phyloP scores from a whole-genome alignment of 2,888 invertebrate species.

The Phasia obesa region DNA sequence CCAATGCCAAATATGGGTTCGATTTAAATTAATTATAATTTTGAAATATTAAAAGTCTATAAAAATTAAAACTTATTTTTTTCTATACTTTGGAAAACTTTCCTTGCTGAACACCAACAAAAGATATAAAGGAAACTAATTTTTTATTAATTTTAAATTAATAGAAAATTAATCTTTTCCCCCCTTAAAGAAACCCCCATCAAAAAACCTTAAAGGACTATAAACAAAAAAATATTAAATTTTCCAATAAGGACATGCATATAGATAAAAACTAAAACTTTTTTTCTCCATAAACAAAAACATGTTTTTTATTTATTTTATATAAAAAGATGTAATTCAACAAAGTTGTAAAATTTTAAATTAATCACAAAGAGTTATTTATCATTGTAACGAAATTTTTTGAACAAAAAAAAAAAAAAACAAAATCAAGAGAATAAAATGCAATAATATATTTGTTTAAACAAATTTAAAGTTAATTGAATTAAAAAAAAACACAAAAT shows the following conservation, averaged over 20 bases:
- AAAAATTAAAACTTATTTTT: not conserved
- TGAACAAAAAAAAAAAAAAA: conserved; percentile 7
- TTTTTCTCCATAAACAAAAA: conserved; percentile 52
- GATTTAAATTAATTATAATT: too few relatives aligned
- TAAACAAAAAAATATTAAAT: conserved; percentile 42
- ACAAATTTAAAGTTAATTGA: conserved; percentile 70
- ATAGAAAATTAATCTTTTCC: conserved; percentile 55
- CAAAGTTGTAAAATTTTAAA: conserved; percentile 77
- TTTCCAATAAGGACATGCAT: conserved; percentile 35
- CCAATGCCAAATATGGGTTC: too few relatives aligned
- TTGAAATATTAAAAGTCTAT: too few relatives aligned
- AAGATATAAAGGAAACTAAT: conserved; percentile 33
- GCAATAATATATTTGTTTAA: conserved; percentile 71
- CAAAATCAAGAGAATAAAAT: conserved; percentile 64
- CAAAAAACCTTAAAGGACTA: conserved; percentile 45
- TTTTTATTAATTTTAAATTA: conserved; percentile 68
- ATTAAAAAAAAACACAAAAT: conserved; percentile 61
- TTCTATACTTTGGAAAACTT: conserved; percentile 7
- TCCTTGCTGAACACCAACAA: not conserved
- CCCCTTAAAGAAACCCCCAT: not conserved
- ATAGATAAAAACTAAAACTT: too few relatives aligned
- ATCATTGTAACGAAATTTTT: conserved; percentile 71
- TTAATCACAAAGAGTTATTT: conserved; percentile 56
- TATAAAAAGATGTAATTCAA: conserved; percentile 61
- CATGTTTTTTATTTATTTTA: conserved; percentile 47